A percentile compares a stretch with the other conserved stretches of the same genome.
Conservation (phyloP, 2,113 vertebrate species). For the Bubo bubo region DNA sequence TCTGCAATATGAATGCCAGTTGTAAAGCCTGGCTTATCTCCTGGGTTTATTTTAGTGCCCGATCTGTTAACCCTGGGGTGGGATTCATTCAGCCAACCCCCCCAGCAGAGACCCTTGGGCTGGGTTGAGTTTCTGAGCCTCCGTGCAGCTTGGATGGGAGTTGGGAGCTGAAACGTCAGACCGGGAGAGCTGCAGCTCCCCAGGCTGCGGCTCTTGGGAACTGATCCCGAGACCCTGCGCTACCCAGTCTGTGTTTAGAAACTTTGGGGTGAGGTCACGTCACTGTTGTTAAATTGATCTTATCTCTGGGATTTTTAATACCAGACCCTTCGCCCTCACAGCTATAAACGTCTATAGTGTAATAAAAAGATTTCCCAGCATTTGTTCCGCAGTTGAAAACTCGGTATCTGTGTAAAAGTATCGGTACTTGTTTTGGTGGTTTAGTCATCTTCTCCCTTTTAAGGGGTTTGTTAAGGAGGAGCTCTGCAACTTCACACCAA, state of each 20-base stretch:
- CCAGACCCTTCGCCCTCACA: neutral
- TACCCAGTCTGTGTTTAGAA: neutral
- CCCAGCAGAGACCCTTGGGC: neutral
- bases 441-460: neutral
- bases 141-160: neutral
- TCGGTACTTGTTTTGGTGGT: neutral
- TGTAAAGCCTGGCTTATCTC: neutral
- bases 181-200: neutral
- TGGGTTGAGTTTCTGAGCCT: accelerated
- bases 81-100: neutral
- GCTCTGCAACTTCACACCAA: neutral
- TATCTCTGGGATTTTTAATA: neutral
- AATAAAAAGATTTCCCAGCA: neutral
- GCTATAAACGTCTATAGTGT: neutral
- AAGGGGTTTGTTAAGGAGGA: neutral
- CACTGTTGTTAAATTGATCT: neutral
- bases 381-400: neutral
- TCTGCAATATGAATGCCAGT: accelerated
- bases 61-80: neutral
- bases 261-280: neutral
- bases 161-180: accelerated
- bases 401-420: neutral
- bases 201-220: neutral
- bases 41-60: neutral
- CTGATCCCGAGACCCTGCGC: neutral